These are phyloP conservation scores for Cotesia congregata DNA, from an alignment of 2,888 invertebrate species.

Conservation along the genomic window DNA sequence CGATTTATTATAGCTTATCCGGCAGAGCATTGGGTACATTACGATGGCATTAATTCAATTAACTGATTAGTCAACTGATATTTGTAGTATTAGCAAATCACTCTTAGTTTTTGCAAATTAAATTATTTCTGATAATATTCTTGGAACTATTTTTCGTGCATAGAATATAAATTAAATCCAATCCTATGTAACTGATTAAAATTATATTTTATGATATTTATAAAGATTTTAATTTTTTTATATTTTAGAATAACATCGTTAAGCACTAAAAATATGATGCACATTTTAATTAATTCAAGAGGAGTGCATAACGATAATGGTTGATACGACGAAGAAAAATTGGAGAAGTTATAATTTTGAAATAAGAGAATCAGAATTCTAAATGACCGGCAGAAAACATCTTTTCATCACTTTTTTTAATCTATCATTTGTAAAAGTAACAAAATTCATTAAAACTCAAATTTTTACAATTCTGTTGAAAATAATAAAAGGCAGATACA, in stretches of 20 bases:
- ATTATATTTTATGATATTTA: too few species aligned
- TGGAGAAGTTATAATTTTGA: slow-evolving; percentile 27
- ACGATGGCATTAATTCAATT: too few species aligned
- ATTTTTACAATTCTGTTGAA: slow-evolving; percentile 43
- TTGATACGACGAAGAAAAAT: slow-evolving; percentile 44
- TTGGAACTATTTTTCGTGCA: too few species aligned
- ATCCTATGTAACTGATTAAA: too few species aligned
- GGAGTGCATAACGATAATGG: slow-evolving; percentile 36
- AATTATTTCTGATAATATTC: too few species aligned
- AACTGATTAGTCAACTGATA: too few species aligned
- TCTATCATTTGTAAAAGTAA: slow-evolving; percentile 60
- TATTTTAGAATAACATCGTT: slow-evolving; percentile 57
- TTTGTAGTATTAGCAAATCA: too few species aligned
- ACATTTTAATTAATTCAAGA: slow-evolving; percentile 50
- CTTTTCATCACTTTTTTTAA: slow-evolving; percentile 44
- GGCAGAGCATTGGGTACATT: too few species aligned
- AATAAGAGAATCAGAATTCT: slow-evolving; percentile 47
- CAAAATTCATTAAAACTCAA: slow-evolving; percentile 22
- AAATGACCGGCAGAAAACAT: slow-evolving; percentile 40
- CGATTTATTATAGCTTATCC: too few species aligned
- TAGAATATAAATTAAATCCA: too few species aligned
- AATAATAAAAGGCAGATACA: slow-evolving; percentile 26
- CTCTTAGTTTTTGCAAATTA: too few species aligned
- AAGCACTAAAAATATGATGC: slow-evolving; percentile 53
- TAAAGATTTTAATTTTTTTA: slow-evolving; percentile 13